Evolutionary conservation across 2,888 invertebrate species (phyloP).

Genomic region (Molanna angustata): DNA sequence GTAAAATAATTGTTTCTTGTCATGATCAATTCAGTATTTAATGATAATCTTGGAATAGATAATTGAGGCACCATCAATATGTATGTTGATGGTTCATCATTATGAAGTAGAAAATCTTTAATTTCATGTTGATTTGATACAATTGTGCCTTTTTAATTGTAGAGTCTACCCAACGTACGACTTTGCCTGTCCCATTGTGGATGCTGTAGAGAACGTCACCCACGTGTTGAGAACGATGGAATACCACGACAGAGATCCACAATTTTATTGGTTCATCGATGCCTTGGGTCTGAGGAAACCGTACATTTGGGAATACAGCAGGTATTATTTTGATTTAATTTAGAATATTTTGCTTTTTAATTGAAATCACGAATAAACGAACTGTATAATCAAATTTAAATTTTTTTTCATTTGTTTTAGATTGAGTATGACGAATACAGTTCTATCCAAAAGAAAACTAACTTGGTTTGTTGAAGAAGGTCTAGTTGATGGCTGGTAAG

Average conservation of each 20-base stretch:
- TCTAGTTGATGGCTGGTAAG: slow-evolving; percentile 92
- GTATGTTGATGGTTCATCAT: too few species aligned
- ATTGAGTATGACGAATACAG: slow-evolving; percentile 97
- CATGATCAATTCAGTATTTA: too few species aligned
- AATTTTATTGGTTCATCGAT: slow-evolving; percentile 97
- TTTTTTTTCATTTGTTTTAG: slow-evolving; percentile 43
- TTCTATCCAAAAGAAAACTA: slow-evolving; percentile 93
- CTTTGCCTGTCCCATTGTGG: slow-evolving; percentile 99
- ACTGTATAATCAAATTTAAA: neutral
- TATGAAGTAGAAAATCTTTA: too few species aligned
- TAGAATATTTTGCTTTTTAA: neutral
- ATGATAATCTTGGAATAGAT: too few species aligned
- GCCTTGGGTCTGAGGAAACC: slow-evolving; percentile 84
- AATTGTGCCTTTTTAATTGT: slow-evolving; percentile 28
- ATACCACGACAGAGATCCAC: slow-evolving; percentile 96
- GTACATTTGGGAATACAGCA: slow-evolving; percentile 92
- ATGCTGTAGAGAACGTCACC: slow-evolving; percentile 95
- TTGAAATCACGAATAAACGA: neutral
- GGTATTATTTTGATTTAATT: slow-evolving; percentile 36
- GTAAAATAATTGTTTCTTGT: too few species aligned
- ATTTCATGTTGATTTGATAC: too few species aligned
- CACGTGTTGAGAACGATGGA: slow-evolving; percentile 97
- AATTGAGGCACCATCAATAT: too few species aligned
- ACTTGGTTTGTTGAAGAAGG: slow-evolving; percentile 97
- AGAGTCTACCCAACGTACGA: slow-evolving; percentile 99